Base-by-base conservation (phyloP, 2,797 vertebrate species). In the Parauchenoglanis ngamensis region DNA sequence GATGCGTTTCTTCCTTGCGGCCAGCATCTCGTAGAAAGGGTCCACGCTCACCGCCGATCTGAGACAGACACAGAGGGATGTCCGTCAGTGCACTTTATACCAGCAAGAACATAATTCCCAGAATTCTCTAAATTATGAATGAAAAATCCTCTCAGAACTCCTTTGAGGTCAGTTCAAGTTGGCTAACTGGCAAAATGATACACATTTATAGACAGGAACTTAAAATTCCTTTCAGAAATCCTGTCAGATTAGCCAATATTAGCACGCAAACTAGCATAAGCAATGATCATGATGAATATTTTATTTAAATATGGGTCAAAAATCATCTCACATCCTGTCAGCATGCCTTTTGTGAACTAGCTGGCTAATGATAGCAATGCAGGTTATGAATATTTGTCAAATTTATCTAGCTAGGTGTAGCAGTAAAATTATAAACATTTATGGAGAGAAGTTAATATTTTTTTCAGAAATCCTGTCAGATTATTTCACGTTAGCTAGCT, bases 11-110 rank as follows among this genome's bases (percentile, higher is more conserved):
- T 98, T 98, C 89, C 97, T 95, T 35, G 97, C 97, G 0, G 97
- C 97, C 21, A 98, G 94, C 98, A 98, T 98, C 94, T 98, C 97
- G 4, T 98, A 98, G 95, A 98, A 98, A 44, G 97, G 97, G 91
- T 98, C 97, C 90, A 98, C 97, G 0, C 97, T 98, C 90, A 98
- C 97, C 0, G 97, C 97, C 6, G 97, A 97, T 90, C 97, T 98
- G 93, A 70, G 88, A 75, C 87, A n/a, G 28, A 56, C 15, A 4
- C 75, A 89, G 40, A 93, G 4, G 70, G 19, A 65, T 5, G 17
- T 78, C 1, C 0, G 19, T 76, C 25, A 52, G 46, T 49, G 25
- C 31, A 76, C 25, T 80, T 73, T 85, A 88, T 57, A 80, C 17
- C 19, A 19, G 7, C 10, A 46, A 28, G 52, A 19, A 35, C 46